These are phyloP conservation scores for Aplochiton taeniatus DNA, from an alignment of 2,797 vertebrate species.

Conservation along the genomic window DNA sequence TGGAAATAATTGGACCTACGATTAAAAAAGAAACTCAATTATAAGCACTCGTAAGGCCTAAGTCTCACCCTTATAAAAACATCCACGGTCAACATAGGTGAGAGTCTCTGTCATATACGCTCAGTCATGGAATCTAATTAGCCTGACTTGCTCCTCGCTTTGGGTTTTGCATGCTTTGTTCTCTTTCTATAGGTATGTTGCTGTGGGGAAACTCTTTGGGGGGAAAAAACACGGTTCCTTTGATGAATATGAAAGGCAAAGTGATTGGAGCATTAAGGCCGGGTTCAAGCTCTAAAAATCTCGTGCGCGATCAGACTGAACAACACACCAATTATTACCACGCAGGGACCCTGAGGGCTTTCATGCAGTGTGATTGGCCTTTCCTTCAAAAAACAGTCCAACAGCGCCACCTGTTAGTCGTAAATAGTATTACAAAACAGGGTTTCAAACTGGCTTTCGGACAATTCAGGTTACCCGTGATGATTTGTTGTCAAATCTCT, in stretches of 20 bases:
- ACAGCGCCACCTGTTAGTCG: not conserved
- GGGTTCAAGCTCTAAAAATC: not conserved
- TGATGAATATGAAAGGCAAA: slow-evolving; percentile 5
- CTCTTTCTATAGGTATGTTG: slow-evolving; percentile 5
- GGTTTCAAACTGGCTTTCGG: too few species aligned
- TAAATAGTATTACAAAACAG: not conserved
- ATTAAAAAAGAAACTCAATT: not conserved
- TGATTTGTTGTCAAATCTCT: too few species aligned
- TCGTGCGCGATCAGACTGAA: not conserved
- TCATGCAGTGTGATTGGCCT: not conserved
- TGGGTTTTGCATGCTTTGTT: not conserved
- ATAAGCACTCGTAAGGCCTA: not conserved
- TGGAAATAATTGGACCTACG: not conserved
- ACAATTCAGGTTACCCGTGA: too few species aligned
- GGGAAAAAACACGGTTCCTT: not conserved
- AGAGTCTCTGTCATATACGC: not conserved
- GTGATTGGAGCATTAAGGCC: not conserved
- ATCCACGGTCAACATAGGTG: not conserved
- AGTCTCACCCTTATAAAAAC: not conserved
- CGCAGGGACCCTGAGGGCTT: not conserved
- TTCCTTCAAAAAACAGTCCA: not conserved
- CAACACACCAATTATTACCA: not conserved
- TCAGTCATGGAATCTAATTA: not conserved
- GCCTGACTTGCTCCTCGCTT: not conserved
- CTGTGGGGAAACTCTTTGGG: not conserved